These are phyloP conservation scores for Rhagonycha fulva DNA, from an alignment of 2,888 invertebrate species.

Conservation along the genomic window DNA sequence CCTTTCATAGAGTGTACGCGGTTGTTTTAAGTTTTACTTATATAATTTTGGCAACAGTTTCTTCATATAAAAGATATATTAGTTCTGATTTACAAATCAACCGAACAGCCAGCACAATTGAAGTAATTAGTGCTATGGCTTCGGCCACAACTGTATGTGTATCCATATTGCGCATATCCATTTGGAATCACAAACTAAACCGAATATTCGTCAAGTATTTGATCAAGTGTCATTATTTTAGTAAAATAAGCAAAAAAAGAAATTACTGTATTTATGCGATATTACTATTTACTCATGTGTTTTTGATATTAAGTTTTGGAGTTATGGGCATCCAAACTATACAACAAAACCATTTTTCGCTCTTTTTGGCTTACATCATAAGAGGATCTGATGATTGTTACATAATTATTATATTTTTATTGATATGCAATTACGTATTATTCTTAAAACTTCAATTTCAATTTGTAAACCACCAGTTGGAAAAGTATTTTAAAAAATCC, in stretches of 20 bases:
- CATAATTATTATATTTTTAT: not conserved
- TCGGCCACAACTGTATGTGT: not conserved
- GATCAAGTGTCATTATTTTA: not conserved
- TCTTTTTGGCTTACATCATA: not conserved
- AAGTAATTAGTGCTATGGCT: not conserved
- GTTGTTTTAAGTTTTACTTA: not conserved
- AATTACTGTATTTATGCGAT: not conserved
- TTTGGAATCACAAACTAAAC: not conserved
- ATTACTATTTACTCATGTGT: not conserved
- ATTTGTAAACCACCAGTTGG: not conserved
- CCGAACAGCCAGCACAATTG: not conserved
- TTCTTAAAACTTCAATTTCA: not conserved
- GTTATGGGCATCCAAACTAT: not conserved
- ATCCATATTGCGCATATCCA: not conserved
- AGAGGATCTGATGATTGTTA: not conserved
- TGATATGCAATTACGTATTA: not conserved
- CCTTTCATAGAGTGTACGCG: not conserved
- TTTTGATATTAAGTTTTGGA: not conserved
- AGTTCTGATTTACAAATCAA: not conserved
- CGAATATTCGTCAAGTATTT: not conserved
- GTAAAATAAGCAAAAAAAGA: not conserved
- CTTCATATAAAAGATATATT: not conserved
- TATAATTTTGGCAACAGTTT: not conserved
- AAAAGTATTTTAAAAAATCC: not conserved
- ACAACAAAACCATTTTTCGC: rapidly evolving